A percentile compares a stretch with the other conserved stretches of the same genome.
Evolutionary conservation across 2,797 vertebrate genomes (phyloP).

Genomic region (Helarctos malayanus): DNA sequence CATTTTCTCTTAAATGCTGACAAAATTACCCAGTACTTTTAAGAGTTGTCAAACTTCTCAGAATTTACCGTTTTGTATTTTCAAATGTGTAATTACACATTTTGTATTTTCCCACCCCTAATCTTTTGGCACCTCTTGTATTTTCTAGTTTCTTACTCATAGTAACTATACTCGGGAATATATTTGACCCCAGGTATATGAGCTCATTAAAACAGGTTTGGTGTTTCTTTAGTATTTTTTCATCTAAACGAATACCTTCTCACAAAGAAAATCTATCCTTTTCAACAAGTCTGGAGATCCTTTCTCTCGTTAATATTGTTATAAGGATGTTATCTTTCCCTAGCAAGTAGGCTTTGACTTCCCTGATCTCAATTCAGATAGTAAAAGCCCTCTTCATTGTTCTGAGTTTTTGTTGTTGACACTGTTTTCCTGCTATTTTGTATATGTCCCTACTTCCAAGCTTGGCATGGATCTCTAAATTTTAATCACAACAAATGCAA

Average conservation of each 20-base stretch:
- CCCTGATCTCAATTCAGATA: constrained; percentile 52
- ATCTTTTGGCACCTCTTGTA: constrained; percentile 1
- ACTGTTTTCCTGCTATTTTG: constrained; percentile 51
- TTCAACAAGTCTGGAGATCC: constrained; percentile 1
- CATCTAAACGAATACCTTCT: neutral
- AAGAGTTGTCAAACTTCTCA: neutral
- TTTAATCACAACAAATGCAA: constrained; percentile 5
- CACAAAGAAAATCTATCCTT: constrained; percentile 56
- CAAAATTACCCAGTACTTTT: neutral
- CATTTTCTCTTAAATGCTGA: neutral
- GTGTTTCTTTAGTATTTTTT: neutral
- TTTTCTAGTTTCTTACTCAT: constrained; percentile 46
- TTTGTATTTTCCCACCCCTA: neutral
- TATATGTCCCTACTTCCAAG: neutral
- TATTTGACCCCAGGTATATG: neutral
- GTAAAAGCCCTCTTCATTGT: constrained; percentile 45
- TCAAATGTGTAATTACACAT: neutral
- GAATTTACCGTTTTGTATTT: neutral
- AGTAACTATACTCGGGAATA: neutral
- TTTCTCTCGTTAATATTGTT: constrained; percentile 48
- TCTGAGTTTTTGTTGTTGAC: neutral
- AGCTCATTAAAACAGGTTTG: neutral
- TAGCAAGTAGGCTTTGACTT: constrained; percentile 43
- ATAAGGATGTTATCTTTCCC: constrained; percentile 40
- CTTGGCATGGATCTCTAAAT: constrained; percentile 9